These are phyloP conservation scores for Cephus pygmeus DNA, from an alignment of 2,888 invertebrate genomes.

Conservation along the genomic window DNA sequence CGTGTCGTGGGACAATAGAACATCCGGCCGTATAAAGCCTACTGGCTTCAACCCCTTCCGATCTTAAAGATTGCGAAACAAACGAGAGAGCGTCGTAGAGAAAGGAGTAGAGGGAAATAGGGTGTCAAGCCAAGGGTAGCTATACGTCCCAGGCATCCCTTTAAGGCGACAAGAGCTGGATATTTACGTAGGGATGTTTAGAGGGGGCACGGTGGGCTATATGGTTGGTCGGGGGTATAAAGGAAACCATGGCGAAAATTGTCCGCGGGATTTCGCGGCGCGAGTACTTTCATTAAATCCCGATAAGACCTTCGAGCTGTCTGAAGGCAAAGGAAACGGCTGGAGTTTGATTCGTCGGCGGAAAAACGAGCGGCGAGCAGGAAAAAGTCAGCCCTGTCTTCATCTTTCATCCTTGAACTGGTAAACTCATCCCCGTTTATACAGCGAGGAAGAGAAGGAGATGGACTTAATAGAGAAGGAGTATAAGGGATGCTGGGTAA, in stretches of 20 bases:
- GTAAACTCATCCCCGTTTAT: neutral
- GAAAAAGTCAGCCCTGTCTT: neutral
- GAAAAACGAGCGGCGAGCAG: neutral
- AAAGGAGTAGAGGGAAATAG: slow-evolving; percentile 55
- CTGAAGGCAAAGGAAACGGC: neutral
- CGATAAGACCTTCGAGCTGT: neutral
- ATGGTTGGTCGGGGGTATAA: neutral
- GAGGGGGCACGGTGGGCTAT: neutral
- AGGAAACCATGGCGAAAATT: neutral
- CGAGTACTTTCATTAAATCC: neutral
- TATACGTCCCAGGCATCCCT: slow-evolving; percentile 25
- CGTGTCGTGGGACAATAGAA: neutral
- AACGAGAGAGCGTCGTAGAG: slow-evolving; percentile 53
- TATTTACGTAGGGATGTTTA: neutral
- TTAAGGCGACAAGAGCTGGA: slow-evolving; percentile 14
- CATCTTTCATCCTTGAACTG: neutral
- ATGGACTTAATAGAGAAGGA: neutral
- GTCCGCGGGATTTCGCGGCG: neutral
- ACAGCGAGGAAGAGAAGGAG: neutral
- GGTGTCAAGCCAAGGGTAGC: slow-evolving; percentile 57
- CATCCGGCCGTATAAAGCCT: neutral
- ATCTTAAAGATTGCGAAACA: slow-evolving; percentile 66
- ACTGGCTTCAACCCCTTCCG: slow-evolving; percentile 55
- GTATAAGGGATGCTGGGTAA: neutral
- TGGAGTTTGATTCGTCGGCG: neutral